Evolutionary conservation across 2,888 invertebrate genomes (phyloP), one percentile per base, ranked within the genome.

Genomic region (Ormyrus pomaceus): DNA sequence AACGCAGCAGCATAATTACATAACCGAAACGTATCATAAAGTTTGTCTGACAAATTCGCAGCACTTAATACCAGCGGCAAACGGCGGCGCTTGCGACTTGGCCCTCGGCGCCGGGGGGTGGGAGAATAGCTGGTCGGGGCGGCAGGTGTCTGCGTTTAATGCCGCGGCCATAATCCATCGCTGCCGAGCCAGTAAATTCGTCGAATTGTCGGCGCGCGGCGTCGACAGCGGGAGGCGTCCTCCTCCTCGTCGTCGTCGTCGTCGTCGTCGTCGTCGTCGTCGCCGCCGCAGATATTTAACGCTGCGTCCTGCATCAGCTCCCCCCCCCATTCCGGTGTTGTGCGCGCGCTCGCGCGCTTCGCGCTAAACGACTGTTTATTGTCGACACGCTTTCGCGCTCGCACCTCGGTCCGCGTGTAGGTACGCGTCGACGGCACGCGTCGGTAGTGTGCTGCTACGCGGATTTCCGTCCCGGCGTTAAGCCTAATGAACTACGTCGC

Each of bases 401-500:
- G 34, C 34, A 4, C 34, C 0, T 13, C 34, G 34, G 34, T 4
- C 72, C 46, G 5, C 13, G 69, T 13, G 8, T 45, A n/a, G 2
- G 68, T 55, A 55, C 9, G 68, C 62, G 68, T 45, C 10, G 69
- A 50, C 58, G 34, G 19, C 59, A 4, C 4, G 71, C 71, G 71
- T 71, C 59, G 51, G 34, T 51, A 19, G 72, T 72, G 53, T 72
- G 61, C 62, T 72, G 61, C 62, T 46, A 19, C 70, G 62, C 55
- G 64, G 56, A 73, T 73, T 73, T 56, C 64, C 56, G 2, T 50
- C 73, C 48, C 73, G 46, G 59, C 62, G 64, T 56, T 73, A 73
- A 73, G 73, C 73, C 73, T 73, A 73, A 73, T 73, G 73, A 73
- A 73, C 73, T 73, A 64, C 73, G 73, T 56, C 46, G 53, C 61